Base-by-base conservation (phyloP, 2,113 vertebrate species). In the Nicator chloris region DNA sequence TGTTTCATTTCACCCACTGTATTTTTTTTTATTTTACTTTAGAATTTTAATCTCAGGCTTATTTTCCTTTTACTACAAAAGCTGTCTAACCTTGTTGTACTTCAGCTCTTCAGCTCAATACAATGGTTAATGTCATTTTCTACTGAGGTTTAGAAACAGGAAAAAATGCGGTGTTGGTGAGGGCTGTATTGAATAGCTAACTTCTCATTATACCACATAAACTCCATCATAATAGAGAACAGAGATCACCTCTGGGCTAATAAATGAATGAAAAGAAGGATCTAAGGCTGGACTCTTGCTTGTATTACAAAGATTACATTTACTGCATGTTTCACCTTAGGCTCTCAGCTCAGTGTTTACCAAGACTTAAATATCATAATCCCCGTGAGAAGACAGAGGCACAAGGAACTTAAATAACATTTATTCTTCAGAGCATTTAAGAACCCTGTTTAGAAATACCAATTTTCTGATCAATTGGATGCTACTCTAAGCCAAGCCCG, bases 1-100 rank as follows among this genome's bases (percentile, higher is more conserved):
- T 92, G 95, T 92, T 95, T 95, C 90, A 82, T 97, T 97, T 96
- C 94, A 85, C 72, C 72, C 68, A 66, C n/a, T 50, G 20, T 75
- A 54, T 93, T 82, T 63, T 40, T 75, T 76, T 86, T 87, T 84
- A 89, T 86, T 68, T 61, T 33, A 50, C 75, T 92, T 92, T 53
- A 71, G 69, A 80, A 63, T 88, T 95, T 94, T 86, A 91, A 93
- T 96, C 87, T 71, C 70, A 61, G 84, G 50, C 90, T 96, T 71
- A 83, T 93, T 95, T 95, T 84, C 84, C 83, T 61, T 90, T 90
- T 70, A 77, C 44, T 28, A 65, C 66, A 84, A 90, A 92, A 95
- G 79, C 86, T 83, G 54, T 79, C 75, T 97, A 96, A 97, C 91
- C 82, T 96, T 47, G 37, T 59, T 94, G 82, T 92, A 92, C 37